Base-by-base conservation (phyloP, 2,797 vertebrate genomes). In the Pseudocheirus occidentalis region DNA sequence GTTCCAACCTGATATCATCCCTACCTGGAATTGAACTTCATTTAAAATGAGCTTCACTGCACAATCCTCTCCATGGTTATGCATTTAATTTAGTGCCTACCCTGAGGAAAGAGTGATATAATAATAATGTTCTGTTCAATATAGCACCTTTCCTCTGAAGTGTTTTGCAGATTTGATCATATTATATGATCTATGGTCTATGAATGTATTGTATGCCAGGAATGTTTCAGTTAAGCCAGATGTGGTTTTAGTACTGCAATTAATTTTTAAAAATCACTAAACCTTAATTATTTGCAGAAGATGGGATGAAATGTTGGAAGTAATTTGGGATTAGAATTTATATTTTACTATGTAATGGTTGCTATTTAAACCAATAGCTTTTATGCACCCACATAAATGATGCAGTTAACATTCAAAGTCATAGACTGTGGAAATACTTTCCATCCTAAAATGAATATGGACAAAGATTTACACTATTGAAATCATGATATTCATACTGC, bases 271-370 rank as follows among this genome's bases (percentile, higher is more conserved):
- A 90, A 90, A 97, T 96, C 97, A 90, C 96, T 97, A 98, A 97
- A 97, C 95, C 95, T 97, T 98, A 98, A 98, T 97, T 98, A 97
- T 97, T 97, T 97, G 97, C 93, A 94, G 96, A 97, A 59, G 92
- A 94, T 95, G 91, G 95, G 94, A 97, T 93, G 92, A 96, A 94
- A 73, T 97, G 94, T 96, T 31, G 93, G 95, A 98, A 95, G 95
- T 94, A 93, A 95, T 92, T 93, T 96, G 93, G 94, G 97, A 96
- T 92, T 57, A 94, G 94, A 34, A 13, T 96, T 97, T 97, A 95
- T 97, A 94, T 95, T 95, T 90, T 66, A 5, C 92, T 98, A 97
- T 96, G 3, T 94, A 97, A 95, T 95, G n/a, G 57, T 57, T 95
- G 95, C 94, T 94, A 50, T 93, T 94, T 97, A 59, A 97, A 94